These are phyloP conservation scores for Steinernema khuongi DNA, from an alignment of 1,140 invertebrate genomes.

Conservation along the genomic window DNA sequence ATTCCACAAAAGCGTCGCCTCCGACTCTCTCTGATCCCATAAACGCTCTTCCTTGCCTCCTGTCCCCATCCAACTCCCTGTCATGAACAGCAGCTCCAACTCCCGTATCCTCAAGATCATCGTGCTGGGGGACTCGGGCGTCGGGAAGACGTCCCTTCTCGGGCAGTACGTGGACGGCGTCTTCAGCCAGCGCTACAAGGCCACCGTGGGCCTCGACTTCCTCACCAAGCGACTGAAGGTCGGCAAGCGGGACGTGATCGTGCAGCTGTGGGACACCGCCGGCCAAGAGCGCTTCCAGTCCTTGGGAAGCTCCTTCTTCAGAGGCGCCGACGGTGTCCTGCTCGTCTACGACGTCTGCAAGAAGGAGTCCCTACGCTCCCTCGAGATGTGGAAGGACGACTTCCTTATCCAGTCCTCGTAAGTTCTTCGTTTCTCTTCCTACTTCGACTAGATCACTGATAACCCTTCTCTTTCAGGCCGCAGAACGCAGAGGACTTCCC, in stretches of 20 bases:
- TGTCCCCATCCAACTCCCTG: background rate
- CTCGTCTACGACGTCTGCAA: constrained; percentile 98
- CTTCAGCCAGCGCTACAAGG: constrained; percentile 96
- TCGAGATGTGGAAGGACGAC: constrained; percentile 49
- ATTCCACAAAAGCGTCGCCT: too few relatives aligned
- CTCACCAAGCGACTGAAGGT: background rate
- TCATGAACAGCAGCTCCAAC: background rate
- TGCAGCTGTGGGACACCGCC: constrained; percentile 85
- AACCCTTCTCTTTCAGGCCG: constrained; percentile 74
- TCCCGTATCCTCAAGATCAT: constrained; percentile 69
- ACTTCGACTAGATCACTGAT: too few relatives aligned
- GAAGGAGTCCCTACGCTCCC: constrained; percentile 63
- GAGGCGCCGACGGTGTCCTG: constrained; percentile 96
- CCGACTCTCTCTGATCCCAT: background rate
- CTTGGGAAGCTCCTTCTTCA: constrained; percentile 85
- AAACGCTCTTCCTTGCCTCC: background rate
- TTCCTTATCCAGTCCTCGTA: background rate
- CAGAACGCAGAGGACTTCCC: constrained; percentile 85
- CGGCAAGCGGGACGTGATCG: constrained; percentile 67
- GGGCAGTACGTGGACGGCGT: constrained; percentile 91
- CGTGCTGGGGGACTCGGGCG: constrained; percentile 83
- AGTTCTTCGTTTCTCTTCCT: constrained; percentile 77
- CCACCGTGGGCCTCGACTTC: constrained; percentile 95
- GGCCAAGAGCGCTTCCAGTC: constrained; percentile 94
- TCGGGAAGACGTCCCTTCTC: constrained; percentile 87